phyloP scores from a whole-genome alignment of 2,888 invertebrate genomes.

The Agrilus biguttatus region DNA sequence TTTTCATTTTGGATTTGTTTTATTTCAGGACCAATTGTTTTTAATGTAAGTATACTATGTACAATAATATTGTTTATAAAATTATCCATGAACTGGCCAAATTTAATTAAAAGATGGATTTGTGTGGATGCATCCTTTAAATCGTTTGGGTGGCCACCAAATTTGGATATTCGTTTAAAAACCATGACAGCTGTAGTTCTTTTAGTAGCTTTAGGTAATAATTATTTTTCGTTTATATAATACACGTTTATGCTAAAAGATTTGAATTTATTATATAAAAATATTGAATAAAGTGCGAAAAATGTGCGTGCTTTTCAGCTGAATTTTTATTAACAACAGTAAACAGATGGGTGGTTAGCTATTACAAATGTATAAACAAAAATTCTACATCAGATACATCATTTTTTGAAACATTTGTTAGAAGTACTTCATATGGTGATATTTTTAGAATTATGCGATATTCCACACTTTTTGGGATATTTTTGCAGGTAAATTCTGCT shows the following conservation, averaged over 20 bases:
- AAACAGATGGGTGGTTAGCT: conserved; percentile 16
- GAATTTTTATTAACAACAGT: background rate
- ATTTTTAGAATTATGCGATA: conserved; percentile 9
- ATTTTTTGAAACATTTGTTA: conserved; percentile 4
- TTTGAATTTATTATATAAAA: background rate
- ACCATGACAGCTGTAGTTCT: conserved; percentile 24
- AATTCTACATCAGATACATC: conserved; percentile 1
- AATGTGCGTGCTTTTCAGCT: background rate
- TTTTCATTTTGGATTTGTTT: background rate
- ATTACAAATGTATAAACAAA: background rate
- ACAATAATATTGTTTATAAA: conserved; percentile 38
- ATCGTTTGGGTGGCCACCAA: conserved; percentile 16
- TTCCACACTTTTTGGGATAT: conserved; percentile 7
- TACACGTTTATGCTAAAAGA: no score
- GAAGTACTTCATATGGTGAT: conserved; percentile 7
- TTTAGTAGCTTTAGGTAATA: conserved; percentile 24
- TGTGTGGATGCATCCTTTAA: conserved; percentile 25
- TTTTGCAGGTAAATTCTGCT: conserved; percentile 8
- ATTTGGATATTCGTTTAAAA: conserved; percentile 20
- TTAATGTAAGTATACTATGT: conserved; percentile 39
- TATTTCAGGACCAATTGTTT: conserved; percentile 31
- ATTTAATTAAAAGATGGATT: conserved; percentile 27
- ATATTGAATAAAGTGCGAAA: background rate
- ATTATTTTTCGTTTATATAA: background rate
- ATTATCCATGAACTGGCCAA: conserved; percentile 33